These are phyloP conservation scores for Anniella stebbinsi DNA, from an alignment of 2,797 vertebrate species.

Conservation along the genomic window DNA sequence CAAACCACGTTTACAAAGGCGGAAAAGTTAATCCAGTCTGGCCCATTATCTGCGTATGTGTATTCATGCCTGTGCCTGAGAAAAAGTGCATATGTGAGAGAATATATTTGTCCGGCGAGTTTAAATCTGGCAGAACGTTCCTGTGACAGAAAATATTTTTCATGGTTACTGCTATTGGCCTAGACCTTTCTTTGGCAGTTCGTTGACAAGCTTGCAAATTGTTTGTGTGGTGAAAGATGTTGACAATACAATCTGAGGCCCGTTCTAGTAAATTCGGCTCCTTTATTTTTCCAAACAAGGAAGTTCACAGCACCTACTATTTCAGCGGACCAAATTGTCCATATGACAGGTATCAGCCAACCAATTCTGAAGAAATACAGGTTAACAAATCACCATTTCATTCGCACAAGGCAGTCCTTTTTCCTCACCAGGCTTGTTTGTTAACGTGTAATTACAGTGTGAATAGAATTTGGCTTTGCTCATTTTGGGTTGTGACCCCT, in stretches of 20 bases:
- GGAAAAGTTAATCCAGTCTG: background rate
- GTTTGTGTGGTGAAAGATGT: background rate
- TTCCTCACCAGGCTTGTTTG: constrained; percentile 55
- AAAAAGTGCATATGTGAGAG: background rate
- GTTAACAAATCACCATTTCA: constrained; percentile 47
- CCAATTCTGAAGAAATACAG: constrained; percentile 51
- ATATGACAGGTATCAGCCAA: constrained; percentile 55
- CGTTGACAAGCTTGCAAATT: constrained; percentile 19
- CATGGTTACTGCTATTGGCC: constrained; percentile 33
- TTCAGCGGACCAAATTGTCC: constrained; percentile 52
- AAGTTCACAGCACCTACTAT: background rate
- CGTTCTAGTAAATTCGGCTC: constrained; percentile 45
- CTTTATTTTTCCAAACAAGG: no score
- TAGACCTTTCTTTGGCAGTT: constrained; percentile 43
- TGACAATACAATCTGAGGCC: constrained; percentile 40
- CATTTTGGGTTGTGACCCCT: constrained; percentile 25
- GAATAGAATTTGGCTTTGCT: constrained; percentile 53
- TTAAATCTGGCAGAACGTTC: background rate
- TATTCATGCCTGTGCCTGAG: background rate
- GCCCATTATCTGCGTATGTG: background rate
- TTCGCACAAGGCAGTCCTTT: constrained; percentile 52
- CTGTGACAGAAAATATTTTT: background rate
- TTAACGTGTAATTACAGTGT: constrained; percentile 51
- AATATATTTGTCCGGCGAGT: background rate
- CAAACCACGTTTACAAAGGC: background rate